Conservation (phyloP, 2,113 vertebrate species). For the Bos indicus region DNA sequence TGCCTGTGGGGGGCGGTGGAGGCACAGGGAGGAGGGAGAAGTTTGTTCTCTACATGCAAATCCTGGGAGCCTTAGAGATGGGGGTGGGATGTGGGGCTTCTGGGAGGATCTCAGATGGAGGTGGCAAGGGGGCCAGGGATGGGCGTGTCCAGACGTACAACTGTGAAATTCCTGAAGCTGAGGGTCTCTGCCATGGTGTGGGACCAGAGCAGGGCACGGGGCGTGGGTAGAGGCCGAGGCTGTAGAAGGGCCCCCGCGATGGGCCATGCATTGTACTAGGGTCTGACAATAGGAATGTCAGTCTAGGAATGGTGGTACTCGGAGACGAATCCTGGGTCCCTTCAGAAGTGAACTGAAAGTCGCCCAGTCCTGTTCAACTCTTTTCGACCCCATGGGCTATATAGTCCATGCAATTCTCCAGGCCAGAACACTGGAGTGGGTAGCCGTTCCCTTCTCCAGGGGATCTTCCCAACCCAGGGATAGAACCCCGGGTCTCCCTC, state of each 20-base stretch:
- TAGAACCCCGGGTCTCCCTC: background rate
- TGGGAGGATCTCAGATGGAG: background rate
- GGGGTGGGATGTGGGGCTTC: background rate
- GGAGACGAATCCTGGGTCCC: background rate
- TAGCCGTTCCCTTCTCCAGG: background rate
- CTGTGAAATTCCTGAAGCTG: background rate
- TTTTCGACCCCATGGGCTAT: background rate
- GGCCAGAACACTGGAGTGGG: background rate
- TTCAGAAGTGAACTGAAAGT: background rate
- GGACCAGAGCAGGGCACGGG: background rate
- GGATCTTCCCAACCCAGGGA: background rate
- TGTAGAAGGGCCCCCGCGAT: background rate
- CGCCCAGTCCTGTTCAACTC: background rate
- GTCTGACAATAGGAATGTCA: background rate
- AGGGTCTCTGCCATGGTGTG: background rate
- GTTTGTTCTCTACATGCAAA: background rate
- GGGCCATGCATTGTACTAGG: background rate
- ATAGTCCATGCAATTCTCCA: background rate
- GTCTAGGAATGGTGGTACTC: background rate
- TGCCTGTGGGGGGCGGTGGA: fast-evolving
- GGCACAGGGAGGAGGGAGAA: background rate
- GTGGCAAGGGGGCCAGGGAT: background rate
- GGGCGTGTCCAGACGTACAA: background rate
- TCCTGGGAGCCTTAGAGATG: background rate
- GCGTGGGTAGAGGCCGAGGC: background rate